Percentiles rank a stretch among this genome's conserved stretches.
Conservation (phyloP, 2,888 invertebrate genomes). For the Cylloceria caligata region DNA sequence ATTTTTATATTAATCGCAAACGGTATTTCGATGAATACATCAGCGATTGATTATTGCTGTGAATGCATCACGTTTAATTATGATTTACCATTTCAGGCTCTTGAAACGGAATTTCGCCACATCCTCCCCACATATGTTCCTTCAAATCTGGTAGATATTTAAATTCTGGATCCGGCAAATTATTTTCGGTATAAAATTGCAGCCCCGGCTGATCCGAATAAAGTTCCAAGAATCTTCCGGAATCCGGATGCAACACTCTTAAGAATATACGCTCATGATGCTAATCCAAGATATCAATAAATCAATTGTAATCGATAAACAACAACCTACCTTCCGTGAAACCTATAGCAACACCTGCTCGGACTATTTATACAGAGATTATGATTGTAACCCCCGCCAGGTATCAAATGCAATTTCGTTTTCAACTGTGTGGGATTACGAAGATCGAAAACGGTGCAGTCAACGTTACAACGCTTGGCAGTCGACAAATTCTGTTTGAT, state of each 20-base stretch:
- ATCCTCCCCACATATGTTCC: constrained; percentile 53
- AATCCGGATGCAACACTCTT: constrained; percentile 82
- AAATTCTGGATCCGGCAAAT: constrained; percentile 79
- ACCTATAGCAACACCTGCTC: constrained; percentile 75
- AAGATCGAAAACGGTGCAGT: constrained; percentile 85
- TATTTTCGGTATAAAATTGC: constrained; percentile 87
- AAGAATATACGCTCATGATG: neutral
- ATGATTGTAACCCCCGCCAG: constrained; percentile 86
- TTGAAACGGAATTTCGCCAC: constrained; percentile 35
- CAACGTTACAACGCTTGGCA: constrained; percentile 68
- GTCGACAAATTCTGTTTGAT: constrained; percentile 80
- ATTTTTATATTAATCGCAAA: neutral
- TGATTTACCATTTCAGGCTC: constrained; percentile 17
- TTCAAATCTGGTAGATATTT: constrained; percentile 67
- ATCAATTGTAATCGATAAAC: constrained; percentile 28
- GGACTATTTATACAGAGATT: constrained; percentile 84
- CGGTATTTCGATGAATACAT: neutral
- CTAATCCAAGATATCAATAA: neutral
- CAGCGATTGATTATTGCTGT: neutral
- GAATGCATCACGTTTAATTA: neutral
- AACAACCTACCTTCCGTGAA: constrained; percentile 80
- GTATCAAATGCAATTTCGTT: constrained; percentile 77
- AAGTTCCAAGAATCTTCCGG: constrained; percentile 86
- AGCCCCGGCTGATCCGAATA: constrained; percentile 87
- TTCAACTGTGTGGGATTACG: constrained; percentile 83